Evolutionary conservation across 2,888 invertebrate genomes (phyloP).

Genomic region (Idaea straminata): DNA sequence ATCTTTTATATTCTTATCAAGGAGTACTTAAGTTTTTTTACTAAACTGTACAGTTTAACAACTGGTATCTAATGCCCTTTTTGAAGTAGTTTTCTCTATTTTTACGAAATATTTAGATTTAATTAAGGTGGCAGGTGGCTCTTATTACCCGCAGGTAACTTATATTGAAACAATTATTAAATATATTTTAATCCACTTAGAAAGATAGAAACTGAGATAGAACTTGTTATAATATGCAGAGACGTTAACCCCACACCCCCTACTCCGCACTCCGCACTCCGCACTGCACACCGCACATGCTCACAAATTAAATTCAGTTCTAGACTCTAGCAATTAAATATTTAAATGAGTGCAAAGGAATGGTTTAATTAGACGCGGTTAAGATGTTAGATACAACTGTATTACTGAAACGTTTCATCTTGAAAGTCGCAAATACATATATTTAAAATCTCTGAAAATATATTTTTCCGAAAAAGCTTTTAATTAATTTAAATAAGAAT

Average conservation of each 20-base stretch:
- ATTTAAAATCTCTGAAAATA: no score
- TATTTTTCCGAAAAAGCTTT: no score
- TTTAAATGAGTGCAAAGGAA: conserved; percentile 51
- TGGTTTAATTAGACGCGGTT: conserved; percentile 50
- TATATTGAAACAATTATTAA: background rate
- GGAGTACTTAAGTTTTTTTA: no score
- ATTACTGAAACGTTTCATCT: background rate
- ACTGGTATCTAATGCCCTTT: no score
- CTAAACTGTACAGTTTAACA: no score
- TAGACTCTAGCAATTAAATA: conserved; percentile 48
- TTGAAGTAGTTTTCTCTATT: no score
- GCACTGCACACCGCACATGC: background rate
- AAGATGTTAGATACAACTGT: background rate
- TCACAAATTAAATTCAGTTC: conserved; percentile 25
- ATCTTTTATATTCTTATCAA: no score
- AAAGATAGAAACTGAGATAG: background rate
- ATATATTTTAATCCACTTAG: conserved; percentile 6
- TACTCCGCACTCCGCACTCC: conserved; percentile 3
- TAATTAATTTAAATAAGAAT: no score
- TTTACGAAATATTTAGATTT: no score
- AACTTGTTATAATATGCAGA: background rate
- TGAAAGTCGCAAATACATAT: no score
- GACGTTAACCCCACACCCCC: background rate
- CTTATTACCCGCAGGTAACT: no score
- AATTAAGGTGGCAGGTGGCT: no score